Conservation (phyloP, 2,797 vertebrate species). For the Channallabes apus region DNA sequence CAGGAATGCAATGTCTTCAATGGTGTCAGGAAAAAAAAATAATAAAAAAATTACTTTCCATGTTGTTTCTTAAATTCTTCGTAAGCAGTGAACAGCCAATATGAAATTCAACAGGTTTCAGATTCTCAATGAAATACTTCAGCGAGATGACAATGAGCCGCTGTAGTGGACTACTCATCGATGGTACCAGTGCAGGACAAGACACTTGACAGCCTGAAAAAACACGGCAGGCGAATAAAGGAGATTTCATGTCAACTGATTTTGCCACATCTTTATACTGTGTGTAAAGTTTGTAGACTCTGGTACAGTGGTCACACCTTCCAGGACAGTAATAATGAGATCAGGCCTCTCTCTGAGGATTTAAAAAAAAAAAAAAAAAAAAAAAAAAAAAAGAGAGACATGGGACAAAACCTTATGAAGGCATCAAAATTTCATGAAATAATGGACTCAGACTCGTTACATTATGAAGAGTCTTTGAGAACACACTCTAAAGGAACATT, state of each 20-base stretch:
- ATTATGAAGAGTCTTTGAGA: slow-evolving; percentile 46
- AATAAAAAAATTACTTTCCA: not conserved
- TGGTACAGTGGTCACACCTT: slow-evolving; percentile 26
- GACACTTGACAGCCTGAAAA: slow-evolving; percentile 55
- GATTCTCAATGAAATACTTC: slow-evolving; percentile 48
- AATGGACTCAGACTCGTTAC: not conserved
- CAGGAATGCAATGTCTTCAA: slow-evolving; percentile 19
- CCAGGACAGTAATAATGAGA: not conserved
- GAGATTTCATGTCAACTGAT: not conserved
- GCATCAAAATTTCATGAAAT: slow-evolving; percentile 4
- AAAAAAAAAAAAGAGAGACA: slow-evolving; percentile 44
- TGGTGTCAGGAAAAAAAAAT: slow-evolving; percentile 2
- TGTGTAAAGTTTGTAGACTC: not conserved
- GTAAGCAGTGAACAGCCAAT: slow-evolving; percentile 24
- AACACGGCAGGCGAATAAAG: slow-evolving; percentile 45
- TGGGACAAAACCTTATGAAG: slow-evolving; percentile 4
- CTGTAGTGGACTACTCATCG: slow-evolving; percentile 33
- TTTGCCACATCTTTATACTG: slow-evolving; percentile 64
- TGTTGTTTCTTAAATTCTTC: slow-evolving; percentile 26
- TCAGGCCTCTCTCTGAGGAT: slow-evolving; percentile 22
- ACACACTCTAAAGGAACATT: not conserved
- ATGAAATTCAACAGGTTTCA: slow-evolving; percentile 41
- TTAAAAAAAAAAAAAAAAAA: slow-evolving; percentile 34
- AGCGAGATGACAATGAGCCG: slow-evolving; percentile 44
- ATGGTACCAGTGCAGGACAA: slow-evolving; percentile 70